Percentiles rank a stretch among this genome's conserved stretches.
These are phyloP conservation scores for Caradrina clavipalpis DNA, from an alignment of 2,888 invertebrate species.

Conservation along the genomic window DNA sequence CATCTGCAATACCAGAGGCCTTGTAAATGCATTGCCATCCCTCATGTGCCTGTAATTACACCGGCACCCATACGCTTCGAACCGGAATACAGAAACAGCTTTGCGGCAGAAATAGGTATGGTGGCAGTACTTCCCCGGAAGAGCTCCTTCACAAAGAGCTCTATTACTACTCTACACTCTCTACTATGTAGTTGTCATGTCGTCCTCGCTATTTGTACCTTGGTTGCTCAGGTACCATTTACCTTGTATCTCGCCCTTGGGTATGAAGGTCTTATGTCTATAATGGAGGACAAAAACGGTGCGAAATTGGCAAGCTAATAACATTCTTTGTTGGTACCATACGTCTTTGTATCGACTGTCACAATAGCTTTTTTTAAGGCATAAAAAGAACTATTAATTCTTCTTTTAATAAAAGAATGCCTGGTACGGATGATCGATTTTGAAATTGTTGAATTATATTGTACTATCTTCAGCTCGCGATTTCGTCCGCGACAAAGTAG, in stretches of 20 bases:
- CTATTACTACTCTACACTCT: no score
- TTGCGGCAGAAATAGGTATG: no score
- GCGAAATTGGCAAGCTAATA: constrained; percentile 38
- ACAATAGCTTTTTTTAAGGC: constrained; percentile 31
- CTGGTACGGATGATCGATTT: constrained; percentile 10
- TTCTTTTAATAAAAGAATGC: constrained; percentile 1
- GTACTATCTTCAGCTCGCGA: no score
- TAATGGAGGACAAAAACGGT: constrained; percentile 27
- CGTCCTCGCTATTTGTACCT: background rate
- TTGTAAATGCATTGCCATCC: no score
- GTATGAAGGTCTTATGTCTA: constrained; percentile 15
- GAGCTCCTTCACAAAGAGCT: no score
- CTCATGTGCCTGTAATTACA: no score
- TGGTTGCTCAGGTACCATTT: constrained; percentile 4
- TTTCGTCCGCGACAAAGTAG: no score
- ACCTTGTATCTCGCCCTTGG: constrained; percentile 9
- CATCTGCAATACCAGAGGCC: no score
- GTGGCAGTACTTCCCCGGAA: no score
- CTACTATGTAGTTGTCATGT: no score
- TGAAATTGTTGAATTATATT: background rate
- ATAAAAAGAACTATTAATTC: constrained; percentile 25
- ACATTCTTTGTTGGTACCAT: constrained; percentile 10
- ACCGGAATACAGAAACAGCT: no score
- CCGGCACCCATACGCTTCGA: no score
- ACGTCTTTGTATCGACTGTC: constrained; percentile 19